These are phyloP conservation scores for Rhinogobio ventralis DNA, from an alignment of 2,797 vertebrate genomes.

Conservation along the genomic window DNA sequence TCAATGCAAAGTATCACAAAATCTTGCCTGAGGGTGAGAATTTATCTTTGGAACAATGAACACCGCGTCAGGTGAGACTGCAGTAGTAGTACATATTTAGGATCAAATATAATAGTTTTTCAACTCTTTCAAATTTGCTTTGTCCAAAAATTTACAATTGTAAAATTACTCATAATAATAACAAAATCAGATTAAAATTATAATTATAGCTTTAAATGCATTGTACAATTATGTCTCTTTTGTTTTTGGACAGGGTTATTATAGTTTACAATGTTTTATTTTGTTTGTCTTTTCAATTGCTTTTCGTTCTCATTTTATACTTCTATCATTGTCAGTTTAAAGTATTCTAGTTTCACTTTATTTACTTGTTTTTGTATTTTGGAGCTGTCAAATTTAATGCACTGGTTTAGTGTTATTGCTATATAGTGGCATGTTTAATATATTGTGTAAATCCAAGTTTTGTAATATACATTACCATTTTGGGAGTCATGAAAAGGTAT, in stretches of 20 bases:
- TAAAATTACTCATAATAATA: conserved; percentile 59
- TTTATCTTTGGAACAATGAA: conserved; percentile 54
- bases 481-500: neutral
- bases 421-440: neutral
- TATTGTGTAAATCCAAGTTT: neutral
- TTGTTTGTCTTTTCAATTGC: neutral
- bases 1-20: neutral
- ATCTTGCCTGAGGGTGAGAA: neutral
- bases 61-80: conserved; percentile 43
- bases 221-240: conserved; percentile 45
- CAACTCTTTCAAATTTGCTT: neutral
- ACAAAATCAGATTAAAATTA: conserved; percentile 62
- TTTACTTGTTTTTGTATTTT: neutral
- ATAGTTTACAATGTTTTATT: neutral
- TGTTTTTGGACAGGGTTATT: neutral
- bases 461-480: neutral
- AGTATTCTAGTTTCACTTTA: neutral
- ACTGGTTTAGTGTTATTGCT: neutral
- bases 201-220: conserved; percentile 48
- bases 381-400: neutral
- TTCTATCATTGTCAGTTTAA: neutral
- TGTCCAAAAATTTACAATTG: conserved; percentile 49
- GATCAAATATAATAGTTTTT: conserved; percentile 64
- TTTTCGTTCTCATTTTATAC: neutral
- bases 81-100: conserved; percentile 62